Evolutionary conservation across 1,140 invertebrate genomes (phyloP).

Genomic region (Drosophila fuyamai): DNA sequence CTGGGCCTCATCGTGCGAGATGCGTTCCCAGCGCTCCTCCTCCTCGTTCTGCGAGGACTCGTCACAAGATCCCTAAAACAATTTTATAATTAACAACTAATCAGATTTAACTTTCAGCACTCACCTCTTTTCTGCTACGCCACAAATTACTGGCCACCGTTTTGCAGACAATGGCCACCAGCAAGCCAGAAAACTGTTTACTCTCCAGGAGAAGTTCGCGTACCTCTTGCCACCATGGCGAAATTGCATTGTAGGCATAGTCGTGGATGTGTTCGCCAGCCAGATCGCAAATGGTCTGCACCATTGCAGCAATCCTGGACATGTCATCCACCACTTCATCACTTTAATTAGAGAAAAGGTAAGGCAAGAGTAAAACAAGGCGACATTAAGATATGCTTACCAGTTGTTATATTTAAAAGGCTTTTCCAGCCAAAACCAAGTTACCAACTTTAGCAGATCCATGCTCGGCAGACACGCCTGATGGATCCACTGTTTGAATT

Average conservation of each 20-base stretch:
- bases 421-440: constrained; percentile 80
- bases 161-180: constrained; percentile 91
- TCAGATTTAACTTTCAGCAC: background rate
- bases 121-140: constrained; percentile 66
- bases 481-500: constrained; percentile 65
- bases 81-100: background rate
- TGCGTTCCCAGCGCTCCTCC: constrained; percentile 91
- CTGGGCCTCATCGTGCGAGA: constrained; percentile 93
- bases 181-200: constrained; percentile 89
- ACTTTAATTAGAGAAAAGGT: constrained; percentile 28
- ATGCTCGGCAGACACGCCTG: constrained; percentile 58
- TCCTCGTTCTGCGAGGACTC: constrained; percentile 85
- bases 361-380: background rate
- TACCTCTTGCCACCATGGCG: constrained; percentile 91
- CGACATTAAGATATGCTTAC: constrained; percentile 17
- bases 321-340: constrained; percentile 82
- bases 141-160: constrained; percentile 87
- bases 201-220: constrained; percentile 89
- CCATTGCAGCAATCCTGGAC: constrained; percentile 75
- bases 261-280: constrained; percentile 73
- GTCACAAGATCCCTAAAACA: constrained; percentile 72
- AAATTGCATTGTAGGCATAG: constrained; percentile 88
- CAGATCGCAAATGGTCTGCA: constrained; percentile 70
- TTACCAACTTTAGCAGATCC: constrained; percentile 72
- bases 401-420: constrained; percentile 75